Evolutionary conservation across 2,888 invertebrate species (phyloP).

Genomic region (Chesias legatella): DNA sequence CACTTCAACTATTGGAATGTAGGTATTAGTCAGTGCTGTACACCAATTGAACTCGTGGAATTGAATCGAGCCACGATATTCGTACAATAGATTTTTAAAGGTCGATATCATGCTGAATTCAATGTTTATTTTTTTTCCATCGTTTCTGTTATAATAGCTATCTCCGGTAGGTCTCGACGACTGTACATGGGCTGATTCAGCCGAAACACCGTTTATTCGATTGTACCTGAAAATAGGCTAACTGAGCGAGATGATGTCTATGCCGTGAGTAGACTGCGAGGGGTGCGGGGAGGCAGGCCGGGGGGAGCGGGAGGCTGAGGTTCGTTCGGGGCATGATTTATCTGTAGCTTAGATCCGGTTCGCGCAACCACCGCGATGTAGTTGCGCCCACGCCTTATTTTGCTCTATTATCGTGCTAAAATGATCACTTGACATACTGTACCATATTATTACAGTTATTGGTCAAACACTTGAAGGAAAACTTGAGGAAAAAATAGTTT

Average conservation of each 20-base stretch:
- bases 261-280: slow-evolving; percentile 23
- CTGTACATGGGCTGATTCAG: slow-evolving; percentile 22
- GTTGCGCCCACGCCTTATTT: slow-evolving; percentile 67
- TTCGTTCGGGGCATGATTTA: slow-evolving; percentile 62
- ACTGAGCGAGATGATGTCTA: slow-evolving; percentile 30
- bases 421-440: slow-evolving; percentile 56
- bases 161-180: slow-evolving; percentile 13
- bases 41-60: slow-evolving; percentile 7
- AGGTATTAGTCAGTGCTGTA: slow-evolving; percentile 9
- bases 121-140: slow-evolving; percentile 11
- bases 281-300: slow-evolving; percentile 31
- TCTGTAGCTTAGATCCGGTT: slow-evolving; percentile 72
- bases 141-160: slow-evolving; percentile 7
- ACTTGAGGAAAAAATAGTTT: slow-evolving; percentile 1
- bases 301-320: slow-evolving; percentile 40
- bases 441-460: slow-evolving; percentile 42
- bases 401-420: slow-evolving; percentile 68
- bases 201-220: slow-evolving; percentile 28
- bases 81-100: slow-evolving; percentile 17
- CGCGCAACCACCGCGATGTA: slow-evolving; percentile 43
- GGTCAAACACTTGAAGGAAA: slow-evolving; percentile 8
- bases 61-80: slow-evolving; percentile 17
- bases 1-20: neutral
- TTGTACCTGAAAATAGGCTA: slow-evolving; percentile 29
- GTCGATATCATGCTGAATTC: slow-evolving; percentile 18